Base-by-base conservation (phyloP, 2,797 vertebrate genomes). In the Staurois parvus region DNA sequence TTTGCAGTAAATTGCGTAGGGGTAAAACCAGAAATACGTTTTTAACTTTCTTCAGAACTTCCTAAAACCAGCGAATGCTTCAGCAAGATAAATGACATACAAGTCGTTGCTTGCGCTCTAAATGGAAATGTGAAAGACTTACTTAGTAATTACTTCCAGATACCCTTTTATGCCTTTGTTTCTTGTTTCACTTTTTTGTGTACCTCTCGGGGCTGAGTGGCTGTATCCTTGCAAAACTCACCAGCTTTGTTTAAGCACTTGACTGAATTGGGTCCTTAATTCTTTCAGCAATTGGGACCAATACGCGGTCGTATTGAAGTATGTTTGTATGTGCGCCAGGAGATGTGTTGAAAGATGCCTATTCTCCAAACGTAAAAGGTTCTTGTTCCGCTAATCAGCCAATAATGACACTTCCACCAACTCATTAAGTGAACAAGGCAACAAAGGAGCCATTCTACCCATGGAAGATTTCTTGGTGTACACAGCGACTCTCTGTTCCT, bases 101-200 rank as follows among this genome's bases (percentile, higher is more conserved):
- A 80, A 73, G 69, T 75, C 40, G 66, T 37, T 59, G 37, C 56
- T 75, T 74, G 59, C 29, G 5, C 17, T 42, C 34, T 59, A 9
- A 26, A 70, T 29, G 67, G 42, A 70, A 37, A 81, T 40, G 29
- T 72, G 15, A 45, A 59, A 78, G 30, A 84, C 48, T 70, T 19
- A 21, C 73, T 81, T 77, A 62, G 72, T 86, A 86, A 86, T 82
- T 72, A 86, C 85, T 86, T 72, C 79, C 79, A 86, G 73, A 82
- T 82, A 76, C 66, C 40, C 42, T 85, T 64, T 75, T n/a, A 17
- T 62, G n/a, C 26, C 52, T 78, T 79, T 84, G n/a, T 72, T 72
- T 70, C 24, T 68, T 28, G n/a, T 76, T 59, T 34, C 30, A 67
- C 64, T 75, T 74, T 70, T 42, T 30, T 56, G n/a, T 52, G 34